Conservation (phyloP, 1,140 invertebrate genomes). For the Platyscapa corneri region DNA sequence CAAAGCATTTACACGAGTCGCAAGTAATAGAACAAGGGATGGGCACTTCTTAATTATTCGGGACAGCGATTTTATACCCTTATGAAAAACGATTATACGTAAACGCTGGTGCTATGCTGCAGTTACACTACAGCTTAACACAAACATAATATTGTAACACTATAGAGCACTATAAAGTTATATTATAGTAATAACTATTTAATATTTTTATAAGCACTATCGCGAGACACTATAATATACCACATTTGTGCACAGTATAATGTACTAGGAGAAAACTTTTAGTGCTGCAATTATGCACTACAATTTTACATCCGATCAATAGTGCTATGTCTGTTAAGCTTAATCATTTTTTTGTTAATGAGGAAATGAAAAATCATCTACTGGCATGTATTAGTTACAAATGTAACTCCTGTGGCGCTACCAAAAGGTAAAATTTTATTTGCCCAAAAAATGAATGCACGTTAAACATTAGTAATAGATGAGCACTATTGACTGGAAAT, state of each 20-base stretch:
- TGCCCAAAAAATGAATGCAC: neutral
- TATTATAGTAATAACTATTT: neutral
- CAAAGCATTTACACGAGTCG: slow-evolving; percentile 26
- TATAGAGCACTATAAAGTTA: neutral
- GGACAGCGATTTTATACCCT: neutral
- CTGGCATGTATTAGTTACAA: neutral
- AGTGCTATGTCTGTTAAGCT: neutral
- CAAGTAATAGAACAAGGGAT: slow-evolving; percentile 23
- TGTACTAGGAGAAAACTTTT: neutral
- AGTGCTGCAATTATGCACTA: neutral
- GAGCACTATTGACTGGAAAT: slow-evolving; percentile 5
- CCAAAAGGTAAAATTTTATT: too few species aligned
- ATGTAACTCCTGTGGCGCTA: too few species aligned
- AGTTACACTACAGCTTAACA: neutral
- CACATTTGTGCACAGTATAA: neutral
- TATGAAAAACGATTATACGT: slow-evolving; percentile 16
- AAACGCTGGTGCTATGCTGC: neutral
- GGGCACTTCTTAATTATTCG: slow-evolving; percentile 34
- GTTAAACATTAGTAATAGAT: neutral
- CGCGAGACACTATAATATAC: neutral
- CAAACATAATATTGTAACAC: slow-evolving; percentile 7
- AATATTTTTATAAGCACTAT: slow-evolving; percentile 2
- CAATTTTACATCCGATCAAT: neutral
- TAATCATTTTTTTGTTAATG: neutral
- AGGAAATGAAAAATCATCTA: neutral